Evolutionary conservation across 92 coral and sea anemone species (phyloP), one percentile per base, ranked within the genome.

Genomic region (Palythoa caribaeorum): DNA sequence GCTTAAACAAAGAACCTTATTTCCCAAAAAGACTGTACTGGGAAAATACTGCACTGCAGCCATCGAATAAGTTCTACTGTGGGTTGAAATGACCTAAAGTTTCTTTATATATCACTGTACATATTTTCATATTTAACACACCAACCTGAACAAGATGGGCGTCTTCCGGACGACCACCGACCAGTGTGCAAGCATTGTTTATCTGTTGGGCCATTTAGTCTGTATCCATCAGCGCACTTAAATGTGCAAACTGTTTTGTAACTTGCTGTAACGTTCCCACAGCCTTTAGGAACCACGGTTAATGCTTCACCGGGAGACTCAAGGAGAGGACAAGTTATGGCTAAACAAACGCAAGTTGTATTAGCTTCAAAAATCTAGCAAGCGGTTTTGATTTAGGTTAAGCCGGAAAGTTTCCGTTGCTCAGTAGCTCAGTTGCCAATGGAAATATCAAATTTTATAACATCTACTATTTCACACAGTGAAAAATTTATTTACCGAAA

Each of bases 161-260:
- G 17, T 11, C 16, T 21, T 77, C 21, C 38, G 19, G 81, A 77
- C 38, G 81, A 77, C 81, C 81, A 77, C 44, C 20, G 66, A 51
- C 81, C 66, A 50, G 81, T 77, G 44, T 77, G 81, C 81, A 77
- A 38, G 63, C 81, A 77, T 21, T 50, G 53, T 21, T 77, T 77
- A 77, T 51, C 44, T 77, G 81, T 52, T 17, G 81, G 81, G 54
- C 81, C 81, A 77, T 52, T 51, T 16, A 8, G 37, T 9, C 65
- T 48, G 66, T 77, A 77, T 51, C 81, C 81, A 53, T 52, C 65
- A 52, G 66, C 81, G 65, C 81, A 77, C 12, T 15, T 51, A 38
- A 77, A 77, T 2, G 35, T 51, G 20, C 81, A 77, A 52, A 9
- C 16, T 9, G 81, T 77, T 6, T 77, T 50, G 81, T 51, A 77